Percentiles rank a stretch among this genome's conserved stretches.
Conservation (phyloP, 2,797 vertebrate genomes). For the Myiotriccus ornatus region DNA sequence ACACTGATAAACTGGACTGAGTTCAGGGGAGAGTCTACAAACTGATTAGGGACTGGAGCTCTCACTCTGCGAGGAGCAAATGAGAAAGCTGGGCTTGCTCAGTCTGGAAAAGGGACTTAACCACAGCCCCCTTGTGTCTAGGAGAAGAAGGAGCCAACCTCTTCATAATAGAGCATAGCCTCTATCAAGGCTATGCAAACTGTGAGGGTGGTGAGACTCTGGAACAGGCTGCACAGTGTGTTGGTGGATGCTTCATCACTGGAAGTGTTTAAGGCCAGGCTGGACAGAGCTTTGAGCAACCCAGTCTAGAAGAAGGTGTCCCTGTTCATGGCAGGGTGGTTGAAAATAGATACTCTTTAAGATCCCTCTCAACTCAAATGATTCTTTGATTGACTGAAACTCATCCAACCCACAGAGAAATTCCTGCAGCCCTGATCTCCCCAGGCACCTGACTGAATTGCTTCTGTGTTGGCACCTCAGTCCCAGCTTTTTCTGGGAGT, state of each 20-base stretch:
- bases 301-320: not conserved
- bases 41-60: not conserved
- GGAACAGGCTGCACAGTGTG: not conserved
- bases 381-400: not conserved
- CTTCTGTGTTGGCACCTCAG: not conserved
- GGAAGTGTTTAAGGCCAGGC: not conserved
- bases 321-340: not conserved
- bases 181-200: not conserved
- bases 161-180: not conserved
- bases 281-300: not conserved
- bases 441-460: not conserved
- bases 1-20: not conserved
- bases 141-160: not conserved
- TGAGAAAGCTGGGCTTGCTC: not conserved
- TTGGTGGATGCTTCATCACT: not conserved
- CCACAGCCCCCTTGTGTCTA: not conserved
- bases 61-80: not conserved
- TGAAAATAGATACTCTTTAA: not conserved
- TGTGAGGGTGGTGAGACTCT: not conserved
- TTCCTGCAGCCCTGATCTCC: not conserved
- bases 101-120: not conserved
- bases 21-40: not conserved
- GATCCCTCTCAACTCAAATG: not conserved
- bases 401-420: not conserved
- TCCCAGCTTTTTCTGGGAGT: not conserved